A percentile compares a stretch with the other conserved stretches of the same genome.
Conservation (phyloP, 2,113 vertebrate genomes). For the Periophthalmus modestus region DNA sequence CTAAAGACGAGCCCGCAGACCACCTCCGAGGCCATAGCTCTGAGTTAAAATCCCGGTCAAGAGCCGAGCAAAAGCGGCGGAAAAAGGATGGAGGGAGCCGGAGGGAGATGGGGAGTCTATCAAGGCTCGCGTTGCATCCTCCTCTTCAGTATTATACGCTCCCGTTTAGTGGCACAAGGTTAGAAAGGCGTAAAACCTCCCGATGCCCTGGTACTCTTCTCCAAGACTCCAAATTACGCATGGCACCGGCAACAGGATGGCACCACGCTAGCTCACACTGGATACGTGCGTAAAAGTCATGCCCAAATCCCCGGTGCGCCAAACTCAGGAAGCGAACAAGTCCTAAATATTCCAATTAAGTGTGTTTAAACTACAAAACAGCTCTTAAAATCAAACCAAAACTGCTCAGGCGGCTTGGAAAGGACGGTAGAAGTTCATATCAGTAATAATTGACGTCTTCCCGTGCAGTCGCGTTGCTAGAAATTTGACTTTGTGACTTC, state of each 20-base stretch:
- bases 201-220: conserved; percentile 53
- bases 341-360: conserved; percentile 50
- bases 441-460: neutral
- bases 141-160: conserved; percentile 36
- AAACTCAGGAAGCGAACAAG: conserved; percentile 44
- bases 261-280: neutral
- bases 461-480: conserved; percentile 10
- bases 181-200: conserved; percentile 35
- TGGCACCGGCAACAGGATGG: conserved; percentile 7
- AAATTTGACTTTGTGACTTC: conserved; percentile 68
- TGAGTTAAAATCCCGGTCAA: conserved; percentile 11
- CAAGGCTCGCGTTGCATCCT: conserved; percentile 48
- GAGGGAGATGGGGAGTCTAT: conserved; percentile 35
- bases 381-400: neutral
- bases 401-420: neutral
- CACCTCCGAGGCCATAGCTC: conserved; percentile 91
- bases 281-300: conserved; percentile 24
- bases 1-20: conserved; percentile 95
- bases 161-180: conserved; percentile 66
- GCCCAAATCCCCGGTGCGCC: conserved; percentile 43
- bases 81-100: conserved; percentile 36
- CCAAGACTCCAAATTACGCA: conserved; percentile 22
- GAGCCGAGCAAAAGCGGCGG: neutral
- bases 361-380: neutral
- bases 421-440: neutral